Evolutionary conservation across 2,113 vertebrate species (phyloP).

Genomic region (Aix galericulata): DNA sequence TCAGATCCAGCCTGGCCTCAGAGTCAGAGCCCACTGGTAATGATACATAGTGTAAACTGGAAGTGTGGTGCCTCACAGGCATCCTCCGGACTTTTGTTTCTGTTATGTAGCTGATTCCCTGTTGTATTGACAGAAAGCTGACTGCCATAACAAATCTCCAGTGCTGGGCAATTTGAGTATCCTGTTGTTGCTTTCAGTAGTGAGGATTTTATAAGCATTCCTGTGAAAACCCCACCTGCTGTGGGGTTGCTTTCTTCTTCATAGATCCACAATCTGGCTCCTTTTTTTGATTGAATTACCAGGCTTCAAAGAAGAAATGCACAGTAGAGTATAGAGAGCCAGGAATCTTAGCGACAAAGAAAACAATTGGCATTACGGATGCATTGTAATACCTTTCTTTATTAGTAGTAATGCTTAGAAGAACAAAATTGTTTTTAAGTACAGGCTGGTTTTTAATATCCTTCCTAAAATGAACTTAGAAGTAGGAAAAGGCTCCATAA

Average conservation of each 20-base stretch:
- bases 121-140: slow-evolving; percentile 10
- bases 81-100: neutral
- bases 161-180: neutral
- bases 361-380: neutral
- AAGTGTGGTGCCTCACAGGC: neutral
- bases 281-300: slow-evolving; percentile 24
- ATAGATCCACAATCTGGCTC: slow-evolving; percentile 4
- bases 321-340: neutral
- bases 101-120: neutral
- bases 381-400: slow-evolving; percentile 19
- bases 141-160: slow-evolving; percentile 23
- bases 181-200: slow-evolving; percentile 41
- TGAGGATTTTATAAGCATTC: slow-evolving; percentile 48
- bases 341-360: slow-evolving; percentile 23
- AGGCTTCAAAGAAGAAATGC: slow-evolving; percentile 53
- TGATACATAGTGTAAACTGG: neutral
- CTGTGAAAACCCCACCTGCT: slow-evolving; percentile 56
- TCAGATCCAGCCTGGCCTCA: neutral
- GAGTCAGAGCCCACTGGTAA: neutral
- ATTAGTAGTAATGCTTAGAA: slow-evolving; percentile 5
- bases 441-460: neutral
- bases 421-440: neutral
- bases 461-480: neutral
- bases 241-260: slow-evolving; percentile 45
- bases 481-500: neutral